These are phyloP conservation scores for Esox lucius DNA, from an alignment of 2,797 vertebrate species.

Conservation along the genomic window DNA sequence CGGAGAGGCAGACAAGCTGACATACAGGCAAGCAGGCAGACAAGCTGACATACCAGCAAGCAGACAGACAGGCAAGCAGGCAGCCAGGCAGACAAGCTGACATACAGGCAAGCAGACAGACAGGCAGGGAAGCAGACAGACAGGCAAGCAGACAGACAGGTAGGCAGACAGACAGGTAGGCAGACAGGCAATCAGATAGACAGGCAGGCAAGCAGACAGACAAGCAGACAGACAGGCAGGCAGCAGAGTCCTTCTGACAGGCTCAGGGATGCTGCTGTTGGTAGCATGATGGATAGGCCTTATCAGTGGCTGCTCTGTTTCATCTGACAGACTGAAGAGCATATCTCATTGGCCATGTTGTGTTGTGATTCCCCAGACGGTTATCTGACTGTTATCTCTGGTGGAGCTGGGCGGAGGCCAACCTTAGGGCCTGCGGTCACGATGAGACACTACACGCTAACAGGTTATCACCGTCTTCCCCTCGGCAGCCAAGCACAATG, in stretches of 20 bases:
- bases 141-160: neutral
- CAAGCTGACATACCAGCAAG: neutral
- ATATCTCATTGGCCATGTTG: constrained; percentile 61
- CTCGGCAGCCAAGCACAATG: constrained; percentile 54
- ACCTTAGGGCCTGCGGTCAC: constrained; percentile 54
- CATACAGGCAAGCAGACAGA: neutral
- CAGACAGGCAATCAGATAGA: neutral
- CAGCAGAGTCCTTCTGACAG: constrained; percentile 21
- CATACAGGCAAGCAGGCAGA: neutral
- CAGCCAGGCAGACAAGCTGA: neutral
- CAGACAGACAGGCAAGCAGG: neutral
- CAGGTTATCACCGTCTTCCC: constrained; percentile 70
- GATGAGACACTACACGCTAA: constrained; percentile 61
- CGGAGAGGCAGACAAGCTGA: too few species aligned
- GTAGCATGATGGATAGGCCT: constrained; percentile 63
- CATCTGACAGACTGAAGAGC: constrained; percentile 66
- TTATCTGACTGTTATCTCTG: constrained; percentile 55
- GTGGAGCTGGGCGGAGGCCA: constrained; percentile 61
- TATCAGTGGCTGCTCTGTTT: constrained; percentile 65
- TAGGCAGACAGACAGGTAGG: neutral
- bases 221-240: neutral
- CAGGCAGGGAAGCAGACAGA: neutral
- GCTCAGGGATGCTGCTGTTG: constrained; percentile 45
- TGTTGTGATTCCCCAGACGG: constrained; percentile 68
- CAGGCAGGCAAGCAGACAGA: neutral